Percentiles rank a stretch among this genome's conserved stretches.
phyloP scores from a whole-genome alignment of 23 tunicate genomes.

The Halocynthia aurantium region DNA sequence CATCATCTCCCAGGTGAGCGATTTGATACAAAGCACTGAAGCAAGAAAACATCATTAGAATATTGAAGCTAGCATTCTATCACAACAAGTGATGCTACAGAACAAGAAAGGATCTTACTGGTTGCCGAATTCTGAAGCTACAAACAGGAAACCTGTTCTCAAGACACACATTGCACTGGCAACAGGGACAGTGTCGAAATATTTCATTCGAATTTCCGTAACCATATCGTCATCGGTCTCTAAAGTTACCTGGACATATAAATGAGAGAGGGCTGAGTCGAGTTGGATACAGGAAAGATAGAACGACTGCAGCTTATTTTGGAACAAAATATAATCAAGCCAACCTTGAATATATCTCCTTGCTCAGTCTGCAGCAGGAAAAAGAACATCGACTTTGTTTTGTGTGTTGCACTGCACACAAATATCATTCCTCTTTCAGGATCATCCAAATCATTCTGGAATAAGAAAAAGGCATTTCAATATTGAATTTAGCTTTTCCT shows the following conservation, averaged over 20 bases:
- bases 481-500: too few relatives aligned
- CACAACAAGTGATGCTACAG: too few relatives aligned
- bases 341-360: conserved; percentile 96
- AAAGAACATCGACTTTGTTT: conserved; percentile 92
- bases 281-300: neutral
- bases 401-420: conserved; percentile 91
- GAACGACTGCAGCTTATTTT: neutral
- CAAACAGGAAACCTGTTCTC: conserved; percentile 95
- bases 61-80: neutral
- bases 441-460: conserved; percentile 87
- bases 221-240: conserved; percentile 99
- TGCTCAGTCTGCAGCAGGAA: conserved; percentile 94
- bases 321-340: neutral
- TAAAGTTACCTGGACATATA: conserved; percentile 51
- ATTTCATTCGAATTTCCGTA: conserved; percentile 89
- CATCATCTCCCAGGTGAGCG: conserved; percentile 99
- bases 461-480: too few relatives aligned
- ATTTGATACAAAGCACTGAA: conserved; percentile 86
- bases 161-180: conserved; percentile 91
- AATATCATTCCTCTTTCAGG: conserved; percentile 94
- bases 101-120: conserved; percentile 43
- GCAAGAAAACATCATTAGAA: neutral
- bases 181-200: conserved; percentile 97
- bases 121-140: conserved; percentile 91
- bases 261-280: neutral